These are phyloP conservation scores for Pyrocoelia pectoralis DNA, from an alignment of 2,888 invertebrate species.

Conservation along the genomic window DNA sequence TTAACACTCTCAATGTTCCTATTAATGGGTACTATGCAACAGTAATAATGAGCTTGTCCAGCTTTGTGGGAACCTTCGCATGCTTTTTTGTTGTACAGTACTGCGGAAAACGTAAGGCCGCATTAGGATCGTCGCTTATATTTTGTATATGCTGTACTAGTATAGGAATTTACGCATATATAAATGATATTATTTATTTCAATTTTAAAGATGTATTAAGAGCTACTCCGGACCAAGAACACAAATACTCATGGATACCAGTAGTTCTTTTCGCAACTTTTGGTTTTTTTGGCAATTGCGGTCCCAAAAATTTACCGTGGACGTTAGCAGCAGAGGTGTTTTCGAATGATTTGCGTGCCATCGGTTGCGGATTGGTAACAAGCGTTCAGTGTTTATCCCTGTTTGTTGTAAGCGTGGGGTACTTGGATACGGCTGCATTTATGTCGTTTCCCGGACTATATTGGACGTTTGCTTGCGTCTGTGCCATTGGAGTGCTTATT, in stretches of 20 bases:
- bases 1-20: constrained; percentile 74
- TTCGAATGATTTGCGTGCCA: constrained; percentile 72
- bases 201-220: no score
- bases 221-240: no score
- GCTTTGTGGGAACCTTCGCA: constrained; percentile 71
- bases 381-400: constrained; percentile 79
- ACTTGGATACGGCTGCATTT: constrained; percentile 68
- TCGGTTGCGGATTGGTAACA: constrained; percentile 73
- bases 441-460: constrained; percentile 77
- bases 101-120: constrained; percentile 75
- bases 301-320: constrained; percentile 78
- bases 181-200: no score
- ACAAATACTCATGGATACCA: no score
- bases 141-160: constrained; percentile 71
- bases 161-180: constrained; percentile 65
- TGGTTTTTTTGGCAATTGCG: no score
- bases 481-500: constrained; percentile 69
- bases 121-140: constrained; percentile 72
- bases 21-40: constrained; percentile 81
- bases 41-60: constrained; percentile 73
- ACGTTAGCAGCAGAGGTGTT: constrained; percentile 82
- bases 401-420: constrained; percentile 78
- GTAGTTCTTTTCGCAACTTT: constrained; percentile 50
- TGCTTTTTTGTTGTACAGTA: constrained; percentile 75
- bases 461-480: constrained; percentile 71